Conservation (phyloP, 2,888 invertebrate genomes). For the Terebella lapidaria region DNA sequence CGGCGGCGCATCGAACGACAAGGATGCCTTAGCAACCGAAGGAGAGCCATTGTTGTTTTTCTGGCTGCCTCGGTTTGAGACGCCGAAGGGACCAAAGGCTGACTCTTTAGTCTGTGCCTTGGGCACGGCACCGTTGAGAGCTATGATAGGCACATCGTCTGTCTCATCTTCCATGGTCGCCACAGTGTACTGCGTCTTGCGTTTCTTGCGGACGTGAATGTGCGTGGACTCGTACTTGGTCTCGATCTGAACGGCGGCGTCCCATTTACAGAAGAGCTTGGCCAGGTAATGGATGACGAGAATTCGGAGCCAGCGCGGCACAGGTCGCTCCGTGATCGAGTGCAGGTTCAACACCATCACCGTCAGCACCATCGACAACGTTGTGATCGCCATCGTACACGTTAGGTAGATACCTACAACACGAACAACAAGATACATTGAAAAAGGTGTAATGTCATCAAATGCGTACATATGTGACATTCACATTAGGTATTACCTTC, state of each 20-base stretch:
- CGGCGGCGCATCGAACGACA: no score
- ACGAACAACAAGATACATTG: background rate
- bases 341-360: slow-evolving; percentile 20
- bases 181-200: slow-evolving; percentile 1
- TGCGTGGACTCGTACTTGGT: background rate
- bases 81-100: background rate
- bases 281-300: slow-evolving; percentile 18
- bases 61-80: background rate
- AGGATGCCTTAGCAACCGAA: background rate
- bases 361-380: slow-evolving; percentile 21
- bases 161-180: background rate
- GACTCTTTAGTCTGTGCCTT: background rate
- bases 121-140: slow-evolving; percentile 11
- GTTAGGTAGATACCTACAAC: slow-evolving; percentile 21
- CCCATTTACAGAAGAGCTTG: slow-evolving; percentile 13
- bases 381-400: slow-evolving; percentile 22
- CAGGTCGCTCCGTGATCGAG: slow-evolving; percentile 13
- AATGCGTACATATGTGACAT: no score
- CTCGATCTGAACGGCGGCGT: background rate
- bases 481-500: no score
- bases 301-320: slow-evolving; percentile 10
- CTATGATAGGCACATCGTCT: slow-evolving; percentile 19
- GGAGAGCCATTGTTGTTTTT: background rate
- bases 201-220: background rate
- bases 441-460: background rate